Base-by-base conservation (phyloP, 2,113 vertebrate genomes). In the Rhizomys pruinosus region DNA sequence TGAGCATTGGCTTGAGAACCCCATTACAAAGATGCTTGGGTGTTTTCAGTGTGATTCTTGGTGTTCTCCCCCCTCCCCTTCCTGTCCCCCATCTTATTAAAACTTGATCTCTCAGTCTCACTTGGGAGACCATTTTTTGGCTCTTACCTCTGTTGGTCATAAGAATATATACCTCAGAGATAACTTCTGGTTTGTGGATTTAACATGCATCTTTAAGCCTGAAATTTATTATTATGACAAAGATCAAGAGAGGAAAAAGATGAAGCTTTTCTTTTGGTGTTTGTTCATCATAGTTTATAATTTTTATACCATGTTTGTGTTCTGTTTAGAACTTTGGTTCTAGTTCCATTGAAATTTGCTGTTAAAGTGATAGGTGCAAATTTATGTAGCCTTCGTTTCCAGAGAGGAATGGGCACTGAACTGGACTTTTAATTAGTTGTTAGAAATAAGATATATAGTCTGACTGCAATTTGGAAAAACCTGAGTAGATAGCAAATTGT, bases 1-100 rank as follows among this genome's bases (percentile, higher is more conserved):
- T 89, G 96, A 98, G 96, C 95, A 87, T 32, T 97, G 97, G 87
- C 96, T 97, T 98, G 97, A 96, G 96, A 91, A 92, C 96, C 94
- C 97, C 96, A 63, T 87, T 96, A 9, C 20, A 55, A 91, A 93
- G 96, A 87, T 94, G 88, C 95, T 95, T 91, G 95, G 92, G 94
- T 95, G 89, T 97, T 97, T 87, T 94, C 81, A 93, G 97, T 93
- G 93, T 97, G 84, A 82, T 71, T 52, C 23, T 89, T 84, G 39
- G n/a, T n/a, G n/a, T n/a, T 64, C 97, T 90, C 55, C 90, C 89
- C 91, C 34, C 9, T 88, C 86, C n/a, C n/a, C n/a, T n/a, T 63
- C 97, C 89, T 55, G 89, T 88, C 91, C 32, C 9, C 85, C 86
- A 81, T 90, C 4, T 9, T 94, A 91, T 96, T 97, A 96, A 97